Evolutionary conservation across 2,797 vertebrate genomes (phyloP), one percentile per base, ranked within the genome.

Genomic region (Streptopelia turtur): DNA sequence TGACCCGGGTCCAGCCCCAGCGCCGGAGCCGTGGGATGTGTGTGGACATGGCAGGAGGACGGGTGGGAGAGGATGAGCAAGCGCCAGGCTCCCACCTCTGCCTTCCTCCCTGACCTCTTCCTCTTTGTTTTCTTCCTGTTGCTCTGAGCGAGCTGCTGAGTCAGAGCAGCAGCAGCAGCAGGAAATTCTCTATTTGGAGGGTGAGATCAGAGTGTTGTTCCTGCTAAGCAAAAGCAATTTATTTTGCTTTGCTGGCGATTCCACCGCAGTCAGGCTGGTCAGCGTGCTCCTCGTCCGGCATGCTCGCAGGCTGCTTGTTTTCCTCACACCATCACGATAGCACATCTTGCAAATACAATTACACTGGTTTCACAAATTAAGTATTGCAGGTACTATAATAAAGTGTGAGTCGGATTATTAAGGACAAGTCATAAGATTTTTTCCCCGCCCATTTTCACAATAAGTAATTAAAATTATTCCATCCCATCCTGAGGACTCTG

Each of bases 91-190:
- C 66, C 59, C 75, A 64, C 81, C 69, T 81, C 83, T 83, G 87
- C 68, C 88, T 90, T 93, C 83, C 85, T 82, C 90, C 70, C 63
- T 64, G 74, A 80, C 88, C 90, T 89, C 88, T 87, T 94, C 83
- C 87, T 76, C 83, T 77, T n/a, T 65, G 77, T 59, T 88, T 69
- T 78, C 88, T 96, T 94, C 95, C 88, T 90, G 90, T 60, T 90
- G 74, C 75, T 94, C 60, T 27, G 63, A 76, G 74, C 39, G 53
- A 90, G 79, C 79, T 94, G 94, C 95, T 96, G 95, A 96, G 83
- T 95, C 87, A 95, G 91, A 96, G 68, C 90, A 79, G 74, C 68
- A 27, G 74, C 68, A 27, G 77, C 83, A 94, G 85, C 86, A 94
- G 91, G 95, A 97, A 95, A 89, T 87, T 93, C 83, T 77, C 55